A percentile compares a stretch with the other conserved stretches of the same genome.
Evolutionary conservation across 2,113 vertebrate genomes (phyloP).

Genomic region (Panurus biarmicus): DNA sequence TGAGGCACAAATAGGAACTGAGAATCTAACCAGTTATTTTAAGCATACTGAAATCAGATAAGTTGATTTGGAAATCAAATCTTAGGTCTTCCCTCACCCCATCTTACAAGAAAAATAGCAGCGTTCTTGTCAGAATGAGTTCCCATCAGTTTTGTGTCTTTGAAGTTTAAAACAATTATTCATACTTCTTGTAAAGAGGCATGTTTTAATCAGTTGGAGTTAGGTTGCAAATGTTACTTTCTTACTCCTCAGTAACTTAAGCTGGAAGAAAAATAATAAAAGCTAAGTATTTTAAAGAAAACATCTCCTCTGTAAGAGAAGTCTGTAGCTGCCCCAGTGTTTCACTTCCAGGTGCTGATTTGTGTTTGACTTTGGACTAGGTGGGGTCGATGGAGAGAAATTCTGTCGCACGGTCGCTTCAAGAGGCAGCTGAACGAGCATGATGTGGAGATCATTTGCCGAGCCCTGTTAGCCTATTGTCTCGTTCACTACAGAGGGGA

Average conservation of each 20-base stretch:
- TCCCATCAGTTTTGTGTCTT: background rate
- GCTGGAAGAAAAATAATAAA: background rate
- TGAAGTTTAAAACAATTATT: background rate
- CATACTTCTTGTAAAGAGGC: background rate
- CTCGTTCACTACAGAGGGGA: slow-evolving; percentile 96
- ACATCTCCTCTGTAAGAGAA: background rate
- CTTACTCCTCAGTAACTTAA: background rate
- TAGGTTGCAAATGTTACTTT: background rate
- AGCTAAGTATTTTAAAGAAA: background rate
- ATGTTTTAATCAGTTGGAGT: background rate
- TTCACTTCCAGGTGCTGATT: background rate
- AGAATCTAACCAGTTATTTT: background rate
- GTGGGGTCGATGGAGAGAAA: slow-evolving; percentile 98
- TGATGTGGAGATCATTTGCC: slow-evolving; percentile 95
- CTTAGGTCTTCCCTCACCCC: background rate
- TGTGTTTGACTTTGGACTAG: slow-evolving; percentile 63
- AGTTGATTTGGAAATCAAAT: background rate
- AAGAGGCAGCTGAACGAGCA: slow-evolving; percentile 91
- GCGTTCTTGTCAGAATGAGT: background rate
- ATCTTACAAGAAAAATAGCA: background rate
- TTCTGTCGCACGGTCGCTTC: slow-evolving; percentile 93
- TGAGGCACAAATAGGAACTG: background rate
- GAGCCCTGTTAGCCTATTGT: slow-evolving; percentile 91
- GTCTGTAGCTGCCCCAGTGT: background rate
- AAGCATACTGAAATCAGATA: background rate